Base-by-base conservation (phyloP, 1,140 invertebrate species). In the Gryllus bimaculatus region DNA sequence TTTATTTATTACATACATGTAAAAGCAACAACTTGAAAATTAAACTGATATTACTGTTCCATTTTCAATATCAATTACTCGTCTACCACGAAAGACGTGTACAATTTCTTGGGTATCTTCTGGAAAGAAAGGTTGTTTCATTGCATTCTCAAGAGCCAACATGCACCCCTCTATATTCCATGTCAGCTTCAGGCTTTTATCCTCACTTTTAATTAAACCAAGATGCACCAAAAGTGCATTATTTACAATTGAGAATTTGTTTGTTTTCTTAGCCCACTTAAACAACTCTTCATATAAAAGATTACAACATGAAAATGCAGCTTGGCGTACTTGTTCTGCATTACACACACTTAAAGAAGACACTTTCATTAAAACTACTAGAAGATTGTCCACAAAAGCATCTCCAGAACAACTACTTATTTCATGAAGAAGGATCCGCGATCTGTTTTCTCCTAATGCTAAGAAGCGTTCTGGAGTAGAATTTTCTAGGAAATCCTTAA, bases 201-300 rank as follows among this genome's bases (percentile, higher is more conserved):
- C 88, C 85, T 92, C 91, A 81, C 87, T 85, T 86, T 93, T 94
- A 74, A 94, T 86, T 20, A 95, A 85, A 47, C 91, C 92, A 78
- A 94, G 84, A 83, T 90, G 87, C 15, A 93, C 89, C 6, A 94
- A 85, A 26, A 93, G 84, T 78, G 86, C 86, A 83, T 94, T 94
- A 79, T 90, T 89, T 7, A 93, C 86, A 66, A 86, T 82, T 0
- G 89, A 86, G 66, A 88, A 83, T 81, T 87, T 82, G 78, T 89
- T 84, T n/a, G 84, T 85, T 48, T 85, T 84, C 76, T 86, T 81
- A 4, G 89, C 89, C 83, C 88, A 88, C 8, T 86, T 85, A 82
- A 92, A 91, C 15, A 91, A 83, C 79, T 90, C 87, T 80, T 87
- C 85, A 79, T 90, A 91, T 15, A 94, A 84, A 7, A 82, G 83